A percentile compares a stretch with the other conserved stretches of the same genome.
Evolutionary conservation across 2,113 vertebrate species (phyloP).

Genomic region (Acrocephalus kingi): DNA sequence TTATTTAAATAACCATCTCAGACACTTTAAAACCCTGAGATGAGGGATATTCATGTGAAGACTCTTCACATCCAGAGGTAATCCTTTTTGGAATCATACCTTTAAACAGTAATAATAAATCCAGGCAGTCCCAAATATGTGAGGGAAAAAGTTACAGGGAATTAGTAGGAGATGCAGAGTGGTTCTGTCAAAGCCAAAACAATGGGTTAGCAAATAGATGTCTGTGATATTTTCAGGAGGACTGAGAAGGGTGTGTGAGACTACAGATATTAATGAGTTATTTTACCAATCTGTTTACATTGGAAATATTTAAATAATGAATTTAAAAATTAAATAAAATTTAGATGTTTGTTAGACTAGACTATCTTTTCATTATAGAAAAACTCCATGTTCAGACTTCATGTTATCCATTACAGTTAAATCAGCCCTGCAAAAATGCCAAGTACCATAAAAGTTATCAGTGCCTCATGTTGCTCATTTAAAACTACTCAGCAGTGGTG

Average conservation of each 20-base stretch:
- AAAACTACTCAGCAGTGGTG: not conserved
- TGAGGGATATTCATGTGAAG: not conserved
- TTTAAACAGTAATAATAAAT: not conserved
- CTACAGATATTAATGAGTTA: not conserved
- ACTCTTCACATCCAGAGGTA: not conserved
- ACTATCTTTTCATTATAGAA: not conserved
- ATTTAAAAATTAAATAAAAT: not conserved
- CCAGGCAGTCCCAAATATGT: not conserved
- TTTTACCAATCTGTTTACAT: not conserved
- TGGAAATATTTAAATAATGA: not conserved
- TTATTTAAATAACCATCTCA: slow-evolving; percentile 24
- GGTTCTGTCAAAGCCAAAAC: not conserved
- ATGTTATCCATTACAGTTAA: not conserved
- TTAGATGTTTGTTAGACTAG: not conserved
- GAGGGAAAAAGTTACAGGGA: not conserved
- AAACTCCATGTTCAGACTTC: not conserved
- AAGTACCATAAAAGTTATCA: not conserved
- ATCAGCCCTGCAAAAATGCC: not conserved
- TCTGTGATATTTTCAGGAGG: not conserved
- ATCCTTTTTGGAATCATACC: not conserved
- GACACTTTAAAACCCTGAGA: slow-evolving; percentile 5
- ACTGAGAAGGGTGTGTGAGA: not conserved
- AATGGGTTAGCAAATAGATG: not conserved
- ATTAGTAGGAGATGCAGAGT: not conserved
- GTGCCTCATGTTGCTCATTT: not conserved